These are phyloP conservation scores for Rallus crepitans DNA, from an alignment of 2,797 vertebrate species.

Conservation along the genomic window DNA sequence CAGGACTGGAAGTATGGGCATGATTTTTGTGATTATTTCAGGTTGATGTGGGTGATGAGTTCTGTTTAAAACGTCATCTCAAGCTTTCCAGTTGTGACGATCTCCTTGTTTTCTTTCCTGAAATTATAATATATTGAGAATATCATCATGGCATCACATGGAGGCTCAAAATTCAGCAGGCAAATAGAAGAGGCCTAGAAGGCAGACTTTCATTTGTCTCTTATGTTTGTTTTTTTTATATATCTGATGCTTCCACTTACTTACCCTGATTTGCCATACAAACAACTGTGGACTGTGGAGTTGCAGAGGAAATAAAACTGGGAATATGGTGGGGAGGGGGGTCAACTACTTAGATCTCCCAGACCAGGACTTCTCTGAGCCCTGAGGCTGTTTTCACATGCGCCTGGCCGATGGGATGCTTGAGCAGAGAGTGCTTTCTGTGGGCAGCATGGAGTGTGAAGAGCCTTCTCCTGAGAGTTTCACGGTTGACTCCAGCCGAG, in stretches of 20 bases:
- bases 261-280: background rate
- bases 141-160: rapidly evolving
- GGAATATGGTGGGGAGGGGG: rapidly evolving
- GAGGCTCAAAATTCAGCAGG: background rate
- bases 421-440: background rate
- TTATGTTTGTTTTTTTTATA: background rate
- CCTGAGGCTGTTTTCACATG: background rate
- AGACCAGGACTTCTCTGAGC: background rate
- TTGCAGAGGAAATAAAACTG: background rate
- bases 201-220: background rate
- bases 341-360: background rate
- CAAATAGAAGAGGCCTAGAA: background rate
- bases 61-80: background rate
- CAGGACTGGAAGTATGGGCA: background rate
- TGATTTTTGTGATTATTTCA: background rate
- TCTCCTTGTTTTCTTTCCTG: background rate
- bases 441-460: background rate
- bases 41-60: background rate
- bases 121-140: background rate
- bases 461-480: background rate
- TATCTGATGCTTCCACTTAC: background rate
- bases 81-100: background rate
- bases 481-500: background rate
- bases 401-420: background rate
- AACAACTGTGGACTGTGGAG: background rate